phyloP scores from a whole-genome alignment of 2,797 vertebrate species.

The Anguilla megastoma region DNA sequence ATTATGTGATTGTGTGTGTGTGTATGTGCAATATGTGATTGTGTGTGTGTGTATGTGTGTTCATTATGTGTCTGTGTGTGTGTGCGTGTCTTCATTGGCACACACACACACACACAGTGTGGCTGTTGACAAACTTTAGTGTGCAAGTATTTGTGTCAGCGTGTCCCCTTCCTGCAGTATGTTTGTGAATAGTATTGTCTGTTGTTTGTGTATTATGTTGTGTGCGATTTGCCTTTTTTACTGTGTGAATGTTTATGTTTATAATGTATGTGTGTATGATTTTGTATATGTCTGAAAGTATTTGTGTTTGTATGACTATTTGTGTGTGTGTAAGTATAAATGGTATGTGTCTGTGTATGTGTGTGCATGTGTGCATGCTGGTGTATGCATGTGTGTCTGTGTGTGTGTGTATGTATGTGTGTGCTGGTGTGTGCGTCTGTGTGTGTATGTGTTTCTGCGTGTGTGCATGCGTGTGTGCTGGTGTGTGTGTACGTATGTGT shows the following conservation, averaged over 20 bases:
- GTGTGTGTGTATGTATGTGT: conserved; percentile 15
- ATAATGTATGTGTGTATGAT: not conserved
- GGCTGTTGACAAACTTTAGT: too few species aligned
- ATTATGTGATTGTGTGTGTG: too few species aligned
- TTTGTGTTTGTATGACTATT: not conserved
- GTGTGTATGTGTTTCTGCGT: not conserved
- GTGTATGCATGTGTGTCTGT: not conserved
- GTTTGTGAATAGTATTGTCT: not conserved
- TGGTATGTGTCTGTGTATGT: not conserved
- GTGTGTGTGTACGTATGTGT: not conserved
- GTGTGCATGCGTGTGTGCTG: conserved; percentile 28
- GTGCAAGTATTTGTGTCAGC: not conserved
- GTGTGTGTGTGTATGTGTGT: not conserved
- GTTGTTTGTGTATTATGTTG: not conserved
- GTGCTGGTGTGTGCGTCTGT: not conserved
- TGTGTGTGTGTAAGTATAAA: not conserved
- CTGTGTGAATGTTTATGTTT: conserved; percentile 26
- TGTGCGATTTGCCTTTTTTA: not conserved
- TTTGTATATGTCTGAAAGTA: not conserved
- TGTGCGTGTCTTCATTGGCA: too few species aligned
- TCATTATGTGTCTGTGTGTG: not conserved
- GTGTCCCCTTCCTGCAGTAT: not conserved
- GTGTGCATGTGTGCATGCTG: conserved; percentile 13
- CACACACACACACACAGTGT: too few species aligned
- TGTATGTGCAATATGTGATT: not conserved